Conservation (phyloP, 2,888 invertebrate species). For the Lasiommata megera region DNA sequence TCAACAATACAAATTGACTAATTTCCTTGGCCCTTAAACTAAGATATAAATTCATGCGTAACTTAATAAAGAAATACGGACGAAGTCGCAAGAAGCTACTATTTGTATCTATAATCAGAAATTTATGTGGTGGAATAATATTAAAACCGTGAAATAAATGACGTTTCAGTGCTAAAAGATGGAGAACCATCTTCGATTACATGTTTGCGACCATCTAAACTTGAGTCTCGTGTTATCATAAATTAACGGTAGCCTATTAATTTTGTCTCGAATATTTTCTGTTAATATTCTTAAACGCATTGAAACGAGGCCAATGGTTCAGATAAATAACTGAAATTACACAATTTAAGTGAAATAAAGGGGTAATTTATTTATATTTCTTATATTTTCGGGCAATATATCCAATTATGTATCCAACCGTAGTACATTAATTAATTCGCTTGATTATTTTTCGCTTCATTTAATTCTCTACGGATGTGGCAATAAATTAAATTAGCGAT, state of each 20-base stretch:
- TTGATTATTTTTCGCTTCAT: background rate
- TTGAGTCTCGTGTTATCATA: background rate
- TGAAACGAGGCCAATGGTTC: background rate
- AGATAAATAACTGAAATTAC: conserved; percentile 4
- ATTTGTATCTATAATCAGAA: too few species aligned
- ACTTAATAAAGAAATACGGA: too few species aligned
- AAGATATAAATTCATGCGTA: too few species aligned
- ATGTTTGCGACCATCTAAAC: too few species aligned
- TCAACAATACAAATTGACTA: too few species aligned
- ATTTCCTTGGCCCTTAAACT: too few species aligned
- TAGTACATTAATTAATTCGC: background rate
- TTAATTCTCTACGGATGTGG: background rate
- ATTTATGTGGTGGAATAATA: too few species aligned
- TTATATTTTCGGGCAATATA: background rate
- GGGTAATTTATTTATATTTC: background rate
- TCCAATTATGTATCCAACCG: background rate
- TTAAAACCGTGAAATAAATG: background rate
- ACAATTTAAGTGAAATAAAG: background rate
- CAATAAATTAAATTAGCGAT: too few species aligned
- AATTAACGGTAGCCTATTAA: background rate
- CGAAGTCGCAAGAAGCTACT: too few species aligned
- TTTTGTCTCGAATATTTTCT: background rate
- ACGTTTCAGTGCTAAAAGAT: background rate
- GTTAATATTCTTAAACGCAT: background rate
- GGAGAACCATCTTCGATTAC: too few species aligned